Percentiles rank a stretch among this genome's conserved stretches.
phyloP scores from a whole-genome alignment of 2,113 vertebrate genomes.

The Pygoscelis adeliae region DNA sequence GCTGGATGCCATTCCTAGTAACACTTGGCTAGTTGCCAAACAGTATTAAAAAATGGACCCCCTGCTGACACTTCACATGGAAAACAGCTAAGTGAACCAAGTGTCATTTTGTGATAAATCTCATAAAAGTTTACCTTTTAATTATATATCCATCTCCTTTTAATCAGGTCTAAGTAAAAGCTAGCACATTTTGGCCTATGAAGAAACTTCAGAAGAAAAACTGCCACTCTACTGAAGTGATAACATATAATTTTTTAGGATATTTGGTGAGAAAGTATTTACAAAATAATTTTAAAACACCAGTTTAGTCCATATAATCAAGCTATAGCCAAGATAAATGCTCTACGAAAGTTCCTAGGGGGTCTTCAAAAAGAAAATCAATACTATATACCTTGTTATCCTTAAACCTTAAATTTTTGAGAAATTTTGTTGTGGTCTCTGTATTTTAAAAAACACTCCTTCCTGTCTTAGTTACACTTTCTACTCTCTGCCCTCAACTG shows the following conservation, averaged over 20 bases:
- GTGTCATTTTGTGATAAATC: neutral
- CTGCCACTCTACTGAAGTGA: neutral
- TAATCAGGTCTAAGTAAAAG: neutral
- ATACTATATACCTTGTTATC: neutral
- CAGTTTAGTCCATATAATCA: neutral
- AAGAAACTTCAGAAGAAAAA: neutral
- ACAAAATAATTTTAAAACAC: neutral
- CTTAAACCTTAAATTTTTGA: neutral
- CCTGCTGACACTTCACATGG: neutral
- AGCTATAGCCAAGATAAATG: neutral
- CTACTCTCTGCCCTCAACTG: neutral
- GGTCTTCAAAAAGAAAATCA: neutral
- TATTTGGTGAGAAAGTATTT: neutral
- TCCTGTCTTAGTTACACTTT: neutral
- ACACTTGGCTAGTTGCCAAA: neutral
- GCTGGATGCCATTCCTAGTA: neutral
- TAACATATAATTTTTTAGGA: neutral
- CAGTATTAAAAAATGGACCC: neutral
- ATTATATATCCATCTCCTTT: neutral
- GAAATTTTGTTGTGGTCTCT: neutral
- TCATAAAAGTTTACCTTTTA: neutral
- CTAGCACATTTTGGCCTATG: neutral
- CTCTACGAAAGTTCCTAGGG: neutral
- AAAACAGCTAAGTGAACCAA: neutral
- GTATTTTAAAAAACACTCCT: neutral